Base-by-base conservation (phyloP, 2,888 invertebrate species). In the Chaetogeoica ovagalla region DNA sequence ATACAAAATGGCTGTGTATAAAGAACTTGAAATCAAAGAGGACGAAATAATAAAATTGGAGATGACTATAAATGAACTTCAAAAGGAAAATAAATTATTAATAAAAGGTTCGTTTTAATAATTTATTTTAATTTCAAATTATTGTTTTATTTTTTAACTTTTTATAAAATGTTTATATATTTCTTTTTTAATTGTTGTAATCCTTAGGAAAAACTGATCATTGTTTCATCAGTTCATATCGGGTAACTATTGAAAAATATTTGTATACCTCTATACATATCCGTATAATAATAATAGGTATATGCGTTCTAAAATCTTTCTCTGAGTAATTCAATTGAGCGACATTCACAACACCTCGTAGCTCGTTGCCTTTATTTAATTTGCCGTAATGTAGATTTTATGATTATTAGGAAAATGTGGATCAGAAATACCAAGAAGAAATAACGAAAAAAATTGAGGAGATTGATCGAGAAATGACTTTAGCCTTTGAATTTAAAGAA, bases 1-100 rank as follows among this genome's bases (percentile, higher is more conserved):
- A 87, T 93, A 93, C 83, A 95, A 95, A 87, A 89, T 93, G 82
- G 92, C 93, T 76, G 92, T 94, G 85, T 93, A 94, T 86, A 91
- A 91, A 82, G 94, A 94, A 85, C 87, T 95, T 83, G 92, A 92
- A 85, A 89, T 88, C 82, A 92, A 92, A 85, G 92, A 92, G 86
- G 73, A 75, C 52, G 81, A 83, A 81, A 83, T 83, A 43, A 81
- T 82, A 77, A 83, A 74, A 59, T 76, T 83, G 48, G 79, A 83
- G 71, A 81, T 82, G 68, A 72, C 66, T 48, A 79, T 82, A 30
- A 55, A 69, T 62, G 82, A 82, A 62, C 69, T 81, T 21, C 74
- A 82, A 72, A 83, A 82, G 81, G 81, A 82, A 81, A 81, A 75
- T 71, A 81, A 69, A 76, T 19, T 62, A 70, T 59, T 73, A 73